These are phyloP conservation scores for Sebastes aleutianus DNA, from an alignment of 2,797 vertebrate genomes.

Conservation along the genomic window DNA sequence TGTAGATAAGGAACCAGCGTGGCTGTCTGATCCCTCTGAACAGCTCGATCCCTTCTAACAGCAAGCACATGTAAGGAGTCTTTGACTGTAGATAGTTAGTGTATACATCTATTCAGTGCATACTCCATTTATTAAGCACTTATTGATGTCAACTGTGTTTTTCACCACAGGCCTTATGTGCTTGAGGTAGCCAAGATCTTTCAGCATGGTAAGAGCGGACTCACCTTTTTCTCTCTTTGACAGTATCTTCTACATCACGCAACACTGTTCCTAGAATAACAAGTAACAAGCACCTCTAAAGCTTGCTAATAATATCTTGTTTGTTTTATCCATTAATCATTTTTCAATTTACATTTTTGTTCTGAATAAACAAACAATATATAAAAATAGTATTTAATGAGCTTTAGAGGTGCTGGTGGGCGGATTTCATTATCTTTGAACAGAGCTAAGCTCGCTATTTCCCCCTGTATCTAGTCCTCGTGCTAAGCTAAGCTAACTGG, in stretches of 20 bases:
- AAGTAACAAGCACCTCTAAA: background rate
- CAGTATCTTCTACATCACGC: background rate
- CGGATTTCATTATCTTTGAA: background rate
- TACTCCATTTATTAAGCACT: background rate
- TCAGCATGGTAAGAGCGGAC: slow-evolving; percentile 78
- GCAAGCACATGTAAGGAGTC: slow-evolving; percentile 65
- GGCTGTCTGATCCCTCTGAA: slow-evolving; percentile 80
- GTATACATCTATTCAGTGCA: background rate
- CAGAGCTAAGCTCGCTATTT: background rate
- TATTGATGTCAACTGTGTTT: background rate
- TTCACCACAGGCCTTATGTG: slow-evolving; percentile 74
- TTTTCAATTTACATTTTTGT: background rate
- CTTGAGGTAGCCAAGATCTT: slow-evolving; percentile 79
- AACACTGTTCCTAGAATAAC: background rate
- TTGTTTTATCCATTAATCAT: background rate
- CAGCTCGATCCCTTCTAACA: slow-evolving; percentile 71
- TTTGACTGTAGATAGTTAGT: background rate
- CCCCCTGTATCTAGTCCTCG: background rate
- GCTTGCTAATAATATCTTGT: background rate
- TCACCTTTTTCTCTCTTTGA: background rate
- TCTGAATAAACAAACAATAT: background rate
- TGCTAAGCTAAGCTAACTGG: background rate
- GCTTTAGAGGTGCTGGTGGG: background rate
- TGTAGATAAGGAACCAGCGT: slow-evolving; percentile 77
- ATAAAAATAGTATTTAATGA: background rate